phyloP scores from a whole-genome alignment of 2,888 invertebrate genomes.

The Machimus atricapillus region DNA sequence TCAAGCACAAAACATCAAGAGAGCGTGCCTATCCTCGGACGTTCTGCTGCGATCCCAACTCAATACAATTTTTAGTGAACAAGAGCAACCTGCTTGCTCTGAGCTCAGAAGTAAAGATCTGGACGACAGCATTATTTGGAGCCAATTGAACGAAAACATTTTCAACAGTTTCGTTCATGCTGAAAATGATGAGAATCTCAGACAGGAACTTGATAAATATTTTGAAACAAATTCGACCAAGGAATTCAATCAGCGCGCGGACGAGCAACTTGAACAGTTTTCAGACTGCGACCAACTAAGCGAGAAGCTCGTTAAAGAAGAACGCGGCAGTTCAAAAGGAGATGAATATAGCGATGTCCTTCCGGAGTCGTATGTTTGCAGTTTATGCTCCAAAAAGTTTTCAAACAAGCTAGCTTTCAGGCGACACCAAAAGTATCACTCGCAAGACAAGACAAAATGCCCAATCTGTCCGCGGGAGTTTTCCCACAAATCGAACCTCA shows the following conservation, averaged over 20 bases:
- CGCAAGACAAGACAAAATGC: slow-evolving; percentile 39
- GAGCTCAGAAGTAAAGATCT: neutral
- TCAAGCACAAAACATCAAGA: neutral
- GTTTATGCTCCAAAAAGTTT: slow-evolving; percentile 37
- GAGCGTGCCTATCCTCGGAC: neutral
- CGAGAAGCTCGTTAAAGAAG: neutral
- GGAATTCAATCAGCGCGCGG: neutral
- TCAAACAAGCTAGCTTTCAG: neutral
- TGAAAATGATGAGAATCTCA: neutral
- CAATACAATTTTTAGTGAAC: neutral
- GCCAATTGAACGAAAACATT: neutral
- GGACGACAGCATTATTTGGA: neutral
- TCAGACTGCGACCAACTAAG: neutral
- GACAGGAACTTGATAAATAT: neutral
- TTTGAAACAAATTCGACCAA: neutral
- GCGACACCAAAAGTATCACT: slow-evolving; percentile 39
- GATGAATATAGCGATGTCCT: no score
- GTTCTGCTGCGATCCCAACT: neutral
- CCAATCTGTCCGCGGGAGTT: slow-evolving; percentile 42
- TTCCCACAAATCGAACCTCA: slow-evolving; percentile 44
- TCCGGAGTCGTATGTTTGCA: neutral
- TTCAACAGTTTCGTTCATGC: neutral
- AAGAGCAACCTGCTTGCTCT: neutral
- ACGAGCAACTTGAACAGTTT: neutral
- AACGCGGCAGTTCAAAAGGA: neutral